phyloP scores from a whole-genome alignment of 2,888 invertebrate species.

The Dioctria rufipes region DNA sequence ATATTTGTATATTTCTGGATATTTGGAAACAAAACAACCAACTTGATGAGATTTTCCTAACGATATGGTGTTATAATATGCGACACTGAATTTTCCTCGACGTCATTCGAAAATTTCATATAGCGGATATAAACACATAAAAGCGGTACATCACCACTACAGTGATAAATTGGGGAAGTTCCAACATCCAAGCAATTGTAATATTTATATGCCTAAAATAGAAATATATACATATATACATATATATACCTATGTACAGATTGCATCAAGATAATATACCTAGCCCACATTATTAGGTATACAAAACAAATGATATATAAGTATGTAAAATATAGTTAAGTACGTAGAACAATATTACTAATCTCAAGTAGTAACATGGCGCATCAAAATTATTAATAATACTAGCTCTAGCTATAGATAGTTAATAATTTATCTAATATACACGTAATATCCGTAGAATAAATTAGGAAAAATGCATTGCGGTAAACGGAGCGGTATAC shows the following conservation, averaged over 20 bases:
- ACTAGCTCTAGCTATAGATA: too few relatives aligned
- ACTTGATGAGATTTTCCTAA: slow-evolving; percentile 50
- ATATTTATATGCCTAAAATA: slow-evolving; percentile 46
- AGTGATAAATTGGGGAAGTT: slow-evolving; percentile 29
- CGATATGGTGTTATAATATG: slow-evolving; percentile 52
- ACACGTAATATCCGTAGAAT: not conserved
- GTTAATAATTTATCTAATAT: too few relatives aligned
- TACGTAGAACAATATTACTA: too few relatives aligned
- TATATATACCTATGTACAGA: too few relatives aligned
- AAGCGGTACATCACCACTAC: slow-evolving; percentile 25
- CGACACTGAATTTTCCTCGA: slow-evolving; percentile 58
- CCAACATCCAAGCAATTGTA: not conserved
- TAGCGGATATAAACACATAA: slow-evolving; percentile 40
- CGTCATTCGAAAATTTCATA: slow-evolving; percentile 55
- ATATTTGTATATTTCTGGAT: too few relatives aligned
- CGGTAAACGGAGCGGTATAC: not conserved
- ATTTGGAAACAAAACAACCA: slow-evolving; percentile 29
- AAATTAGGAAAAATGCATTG: slow-evolving; percentile 24
- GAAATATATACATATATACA: slow-evolving; percentile 27
- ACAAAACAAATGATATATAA: slow-evolving; percentile 23
- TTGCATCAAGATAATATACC: slow-evolving; percentile 17
- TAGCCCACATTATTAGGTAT: not conserved
- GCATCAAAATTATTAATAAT: too few relatives aligned
- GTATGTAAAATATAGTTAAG: too few relatives aligned
- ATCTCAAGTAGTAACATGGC: too few relatives aligned